Conservation (phyloP, 1,140 invertebrate species). For the Meloidogyne hapla region DNA sequence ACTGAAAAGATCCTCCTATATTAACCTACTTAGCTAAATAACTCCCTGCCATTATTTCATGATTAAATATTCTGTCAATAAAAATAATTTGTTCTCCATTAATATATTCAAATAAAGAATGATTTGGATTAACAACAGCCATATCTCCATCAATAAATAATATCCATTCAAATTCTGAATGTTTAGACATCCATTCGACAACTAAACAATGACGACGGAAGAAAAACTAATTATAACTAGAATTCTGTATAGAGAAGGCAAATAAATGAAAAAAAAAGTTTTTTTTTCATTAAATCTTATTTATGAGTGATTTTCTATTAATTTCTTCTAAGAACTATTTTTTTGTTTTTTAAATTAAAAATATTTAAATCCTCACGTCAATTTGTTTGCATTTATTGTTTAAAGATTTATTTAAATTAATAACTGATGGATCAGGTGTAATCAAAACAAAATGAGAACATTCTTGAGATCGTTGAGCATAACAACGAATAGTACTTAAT, state of each 20-base stretch:
- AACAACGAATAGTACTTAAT: conserved; percentile 13
- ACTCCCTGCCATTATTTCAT: conserved; percentile 45
- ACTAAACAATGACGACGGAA: conserved; percentile 49
- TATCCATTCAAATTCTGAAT: conserved; percentile 38
- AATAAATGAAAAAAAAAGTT: too few relatives aligned
- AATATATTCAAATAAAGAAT: conserved; percentile 44
- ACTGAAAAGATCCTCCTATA: too few relatives aligned
- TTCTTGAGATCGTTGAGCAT: neutral
- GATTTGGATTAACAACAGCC: conserved; percentile 50
- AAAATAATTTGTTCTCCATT: conserved; percentile 32
- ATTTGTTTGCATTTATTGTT: neutral
- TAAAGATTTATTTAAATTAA: neutral
- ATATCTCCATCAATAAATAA: conserved; percentile 54
- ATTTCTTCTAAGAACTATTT: too few relatives aligned
- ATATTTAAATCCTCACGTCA: neutral
- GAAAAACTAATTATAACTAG: conserved; percentile 49
- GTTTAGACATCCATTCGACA: conserved; percentile 20
- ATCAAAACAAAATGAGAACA: conserved; percentile 12
- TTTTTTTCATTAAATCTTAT: too few relatives aligned
- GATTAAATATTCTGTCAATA: conserved; percentile 46
- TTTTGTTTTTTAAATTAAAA: too few relatives aligned
- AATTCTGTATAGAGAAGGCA: neutral
- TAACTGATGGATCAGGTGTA: neutral
- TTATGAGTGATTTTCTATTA: too few relatives aligned
- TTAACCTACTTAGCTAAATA: conserved; percentile 37